Conservation (phyloP, 2,797 vertebrate genomes). For the Semaprochilodus insignis region DNA sequence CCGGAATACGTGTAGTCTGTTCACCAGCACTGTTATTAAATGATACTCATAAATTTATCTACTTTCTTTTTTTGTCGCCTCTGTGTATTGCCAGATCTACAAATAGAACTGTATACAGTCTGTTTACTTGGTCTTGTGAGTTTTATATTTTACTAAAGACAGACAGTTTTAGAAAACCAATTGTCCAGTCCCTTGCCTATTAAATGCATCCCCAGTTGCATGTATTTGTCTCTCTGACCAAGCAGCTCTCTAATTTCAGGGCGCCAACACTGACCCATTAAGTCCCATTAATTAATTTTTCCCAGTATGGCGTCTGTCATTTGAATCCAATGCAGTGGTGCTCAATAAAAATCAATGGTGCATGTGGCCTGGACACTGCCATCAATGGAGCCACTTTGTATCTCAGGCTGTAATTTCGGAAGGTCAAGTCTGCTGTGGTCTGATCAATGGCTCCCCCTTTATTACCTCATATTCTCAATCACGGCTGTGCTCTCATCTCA, state of each 20-base stretch:
- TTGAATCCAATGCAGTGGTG: constrained; percentile 35
- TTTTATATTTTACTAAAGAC: background rate
- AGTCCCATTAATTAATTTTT: constrained; percentile 25
- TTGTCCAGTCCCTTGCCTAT: background rate
- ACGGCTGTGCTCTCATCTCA: constrained; percentile 36
- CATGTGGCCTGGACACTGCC: constrained; percentile 40
- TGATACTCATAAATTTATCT: background rate
- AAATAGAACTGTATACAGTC: background rate
- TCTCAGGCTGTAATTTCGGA: constrained; percentile 63
- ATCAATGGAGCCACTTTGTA: constrained; percentile 66
- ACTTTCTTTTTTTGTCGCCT: background rate
- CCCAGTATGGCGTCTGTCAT: constrained; percentile 31
- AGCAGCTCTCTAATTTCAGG: constrained; percentile 10
- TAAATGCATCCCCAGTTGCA: background rate
- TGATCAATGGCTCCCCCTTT: constrained; percentile 74
- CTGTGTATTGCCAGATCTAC: background rate
- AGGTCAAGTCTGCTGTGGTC: constrained; percentile 64
- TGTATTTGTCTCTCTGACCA: constrained; percentile 47
- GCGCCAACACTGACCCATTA: constrained; percentile 18
- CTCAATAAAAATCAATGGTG: constrained; percentile 50
- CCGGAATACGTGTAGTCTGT: background rate
- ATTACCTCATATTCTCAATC: constrained; percentile 51
- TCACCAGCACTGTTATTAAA: background rate
- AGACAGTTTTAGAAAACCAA: background rate
- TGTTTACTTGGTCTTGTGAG: background rate